Base-by-base conservation (phyloP, 2,113 vertebrate genomes). In the Tonatia bakeri region DNA sequence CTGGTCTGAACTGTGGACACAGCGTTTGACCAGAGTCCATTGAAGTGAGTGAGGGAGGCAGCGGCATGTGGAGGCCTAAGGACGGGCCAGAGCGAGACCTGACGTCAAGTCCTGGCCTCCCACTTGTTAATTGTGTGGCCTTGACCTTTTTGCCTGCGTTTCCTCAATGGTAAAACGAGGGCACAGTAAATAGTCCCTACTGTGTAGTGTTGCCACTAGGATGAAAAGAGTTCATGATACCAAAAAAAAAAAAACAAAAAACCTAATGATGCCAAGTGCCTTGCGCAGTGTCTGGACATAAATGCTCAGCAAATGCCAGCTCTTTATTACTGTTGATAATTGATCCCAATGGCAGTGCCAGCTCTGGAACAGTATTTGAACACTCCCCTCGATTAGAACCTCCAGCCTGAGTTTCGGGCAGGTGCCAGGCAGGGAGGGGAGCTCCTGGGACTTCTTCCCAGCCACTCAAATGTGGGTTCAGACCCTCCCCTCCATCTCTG, bases 391-490 rank as follows among this genome's bases (percentile, higher is more conserved):
- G 4, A 3, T 85, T 67, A 31, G 73, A 72, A 45, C 52, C 33
- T 84, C 45, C 31, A 83, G 77, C 50, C 59, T 69, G 52, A 33
- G 56, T 94, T 26, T n/a, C 75, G 36, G 56, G 69, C 72, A 81
- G 2, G 4, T 59, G 75, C n/a, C 56, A 94, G 87, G 26, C 85
- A 26, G 38, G 0, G 2, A 81, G 90, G 61, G 64, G 0, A 9
- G 95, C n/a, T 38, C 95, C 72, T 90, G 65, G 70, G 94, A 85
- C 56, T 92, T 45, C 72, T 45, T 67, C 82, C 81, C 89, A 73
- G 59, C 47, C 3, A 0, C 94, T 97, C 83, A 88, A n/a, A 56
- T n/a, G 33, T 11, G 94, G 65, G 54, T 81, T 97, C 45, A 40
- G 84, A 61, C 15, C 40, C 56, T 83, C 54, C 15, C 36, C 56